Base-by-base conservation (phyloP, 2,888 invertebrate genomes). In the Luperina nickerlii region DNA sequence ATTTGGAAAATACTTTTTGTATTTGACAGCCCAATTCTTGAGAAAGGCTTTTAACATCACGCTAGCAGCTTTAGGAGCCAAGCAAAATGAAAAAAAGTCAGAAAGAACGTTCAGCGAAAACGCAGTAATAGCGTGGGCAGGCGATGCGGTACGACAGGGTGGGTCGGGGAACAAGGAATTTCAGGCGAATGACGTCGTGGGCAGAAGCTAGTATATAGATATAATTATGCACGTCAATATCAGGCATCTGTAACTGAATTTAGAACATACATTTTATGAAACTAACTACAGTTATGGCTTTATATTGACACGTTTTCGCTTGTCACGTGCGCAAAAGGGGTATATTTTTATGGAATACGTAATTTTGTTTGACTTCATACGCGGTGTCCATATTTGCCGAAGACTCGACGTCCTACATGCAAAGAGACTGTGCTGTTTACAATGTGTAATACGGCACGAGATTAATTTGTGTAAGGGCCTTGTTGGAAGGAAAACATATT, bases 331-430 rank as follows among this genome's bases (percentile, higher is more conserved):
- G 88, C 91, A 92, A 95, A 96, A 96, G 95, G 96, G 96, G 96
- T 96, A 96, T 95, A 96, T 96, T 96, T 96, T 96, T 96, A 96
- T 96, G 96, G 96, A 96, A 96, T 96, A 96, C 95, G 96, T 96
- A 96, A 96, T 96, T 96, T 90, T 96, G 95, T 96, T 96, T 96
- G 96, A 96, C 96, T 96, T 96, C 96, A 96, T 96, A 96, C 96
- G 96, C 96, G 96, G 94, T 96, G 96, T 96, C 96, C 96, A 96
- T 96, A 96, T 96, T 96, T 94, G 92, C 95, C 95, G 95, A 96
- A 95, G 96, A 96, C 96, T 94, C 96, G 93, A 90, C 92, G 93
- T 95, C 95, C 94, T 96, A 96, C 96, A 96, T 96, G 95, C 96
- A 95, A 95, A 96, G 96, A 96, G 92, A 87, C 79, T 80, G 69